Percentiles rank a stretch among this genome's conserved stretches.
Evolutionary conservation across 2,113 vertebrate species (phyloP).

Genomic region (Gambusia affinis): DNA sequence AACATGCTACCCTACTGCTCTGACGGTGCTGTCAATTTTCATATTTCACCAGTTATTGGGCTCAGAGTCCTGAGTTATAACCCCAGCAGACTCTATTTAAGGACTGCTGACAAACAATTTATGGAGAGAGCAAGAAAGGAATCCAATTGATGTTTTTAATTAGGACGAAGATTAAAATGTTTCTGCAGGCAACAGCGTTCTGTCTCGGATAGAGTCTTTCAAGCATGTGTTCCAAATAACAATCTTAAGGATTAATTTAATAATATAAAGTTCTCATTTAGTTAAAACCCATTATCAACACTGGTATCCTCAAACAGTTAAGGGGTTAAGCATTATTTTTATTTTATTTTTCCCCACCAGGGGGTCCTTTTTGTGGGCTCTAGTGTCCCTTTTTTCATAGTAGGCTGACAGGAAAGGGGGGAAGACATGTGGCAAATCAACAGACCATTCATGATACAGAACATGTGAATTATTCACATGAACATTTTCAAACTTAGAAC

Average conservation of each 20-base stretch:
- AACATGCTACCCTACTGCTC: conserved; percentile 64
- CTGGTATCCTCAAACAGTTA: no score
- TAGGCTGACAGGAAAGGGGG: no score
- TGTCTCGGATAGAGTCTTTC: neutral
- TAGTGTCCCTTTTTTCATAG: no score
- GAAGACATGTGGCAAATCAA: neutral
- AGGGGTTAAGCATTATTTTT: neutral
- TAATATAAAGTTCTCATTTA: neutral
- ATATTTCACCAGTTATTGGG: conserved; percentile 78
- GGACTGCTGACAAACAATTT: conserved; percentile 27
- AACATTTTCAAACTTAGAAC: no score
- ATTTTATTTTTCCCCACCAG: no score
- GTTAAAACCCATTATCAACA: neutral
- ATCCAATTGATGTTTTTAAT: conserved; percentile 23
- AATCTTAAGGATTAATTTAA: neutral
- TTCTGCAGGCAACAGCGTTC: neutral
- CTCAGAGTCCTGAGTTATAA: conserved; percentile 67
- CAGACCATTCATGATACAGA: neutral
- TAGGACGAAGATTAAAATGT: neutral
- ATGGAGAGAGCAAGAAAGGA: neutral
- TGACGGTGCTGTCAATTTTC: conserved; percentile 77
- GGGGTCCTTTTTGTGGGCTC: no score
- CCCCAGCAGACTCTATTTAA: conserved; percentile 61
- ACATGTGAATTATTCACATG: no score
- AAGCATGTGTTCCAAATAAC: neutral